Evolutionary conservation across 2,113 vertebrate species (phyloP).

Genomic region (Taurulus bubalis): DNA sequence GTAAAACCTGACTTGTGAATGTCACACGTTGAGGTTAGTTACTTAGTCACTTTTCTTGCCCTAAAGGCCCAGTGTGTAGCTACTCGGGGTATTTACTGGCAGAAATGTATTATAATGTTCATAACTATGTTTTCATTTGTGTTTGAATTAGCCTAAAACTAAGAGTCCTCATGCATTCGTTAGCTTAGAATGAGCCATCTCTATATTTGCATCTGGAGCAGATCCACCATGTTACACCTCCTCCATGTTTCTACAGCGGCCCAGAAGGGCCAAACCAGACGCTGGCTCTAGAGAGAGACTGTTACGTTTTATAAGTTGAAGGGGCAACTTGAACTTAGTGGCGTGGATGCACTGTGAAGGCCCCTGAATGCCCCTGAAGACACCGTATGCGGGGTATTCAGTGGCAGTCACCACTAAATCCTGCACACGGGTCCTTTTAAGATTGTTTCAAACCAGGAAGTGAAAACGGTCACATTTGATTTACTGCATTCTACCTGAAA

Average conservation of each 20-base stretch:
- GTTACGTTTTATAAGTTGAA: neutral
- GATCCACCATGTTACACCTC: neutral
- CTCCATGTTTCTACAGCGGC: neutral
- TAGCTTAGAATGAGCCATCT: too few relatives aligned
- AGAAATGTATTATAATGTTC: neutral
- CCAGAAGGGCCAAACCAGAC: neutral
- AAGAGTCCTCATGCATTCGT: neutral
- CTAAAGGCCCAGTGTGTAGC: neutral
- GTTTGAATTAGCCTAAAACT: neutral
- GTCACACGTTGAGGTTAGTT: conserved; percentile 4
- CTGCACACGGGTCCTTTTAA: neutral
- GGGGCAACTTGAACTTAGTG: neutral
- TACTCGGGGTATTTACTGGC: neutral
- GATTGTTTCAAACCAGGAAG: neutral
- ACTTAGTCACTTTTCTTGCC: neutral
- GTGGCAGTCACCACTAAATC: neutral
- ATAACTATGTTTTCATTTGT: neutral
- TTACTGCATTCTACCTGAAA: neutral
- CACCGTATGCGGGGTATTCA: neutral
- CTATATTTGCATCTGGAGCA: neutral
- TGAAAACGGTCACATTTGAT: neutral
- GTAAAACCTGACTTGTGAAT: neutral
- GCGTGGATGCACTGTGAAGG: neutral
- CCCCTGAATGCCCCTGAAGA: too few relatives aligned
- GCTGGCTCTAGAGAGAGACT: neutral